Percentiles rank a stretch among this genome's conserved stretches.
These are phyloP conservation scores for Euzophera pinguis DNA, from an alignment of 2,888 invertebrate species.

Conservation along the genomic window DNA sequence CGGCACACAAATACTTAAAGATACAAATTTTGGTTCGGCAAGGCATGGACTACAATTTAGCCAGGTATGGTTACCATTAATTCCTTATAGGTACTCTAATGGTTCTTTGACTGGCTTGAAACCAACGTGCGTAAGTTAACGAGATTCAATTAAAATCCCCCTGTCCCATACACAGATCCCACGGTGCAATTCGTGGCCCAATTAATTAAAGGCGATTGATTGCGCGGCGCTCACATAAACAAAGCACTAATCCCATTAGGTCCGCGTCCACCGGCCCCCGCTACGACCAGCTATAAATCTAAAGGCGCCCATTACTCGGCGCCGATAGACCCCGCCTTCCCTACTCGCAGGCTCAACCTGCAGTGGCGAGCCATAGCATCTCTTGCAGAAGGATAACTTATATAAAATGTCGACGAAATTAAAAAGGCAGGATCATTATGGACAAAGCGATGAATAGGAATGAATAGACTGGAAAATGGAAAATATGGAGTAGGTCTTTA, in stretches of 20 bases:
- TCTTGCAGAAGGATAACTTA: not conserved
- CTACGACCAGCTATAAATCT: conserved; percentile 52
- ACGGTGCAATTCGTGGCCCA: conserved; percentile 27
- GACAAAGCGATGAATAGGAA: no score
- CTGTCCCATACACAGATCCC: conserved; percentile 21
- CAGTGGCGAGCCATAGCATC: not conserved
- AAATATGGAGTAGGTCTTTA: no score
- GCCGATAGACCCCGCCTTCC: conserved; percentile 20
- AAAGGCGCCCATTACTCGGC: conserved; percentile 38
- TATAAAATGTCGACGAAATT: no score
- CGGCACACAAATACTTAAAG: no score
- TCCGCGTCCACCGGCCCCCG: conserved; percentile 34
- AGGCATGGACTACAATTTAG: no score
- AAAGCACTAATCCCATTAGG: conserved; percentile 63
- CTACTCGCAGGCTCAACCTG: conserved; percentile 18
- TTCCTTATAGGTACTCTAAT: no score
- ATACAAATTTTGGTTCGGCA: no score
- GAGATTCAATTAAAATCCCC: conserved; percentile 53
- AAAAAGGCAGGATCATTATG: no score
- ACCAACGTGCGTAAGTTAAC: conserved; percentile 43
- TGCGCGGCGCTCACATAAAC: conserved; percentile 43
- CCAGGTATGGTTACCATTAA: no score
- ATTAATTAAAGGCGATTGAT: conserved; percentile 23
- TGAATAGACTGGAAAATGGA: no score
- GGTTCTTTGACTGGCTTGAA: conserved; percentile 19